Base-by-base conservation (phyloP, 2,113 vertebrate species). In the Cyprinodon variegatus region DNA sequence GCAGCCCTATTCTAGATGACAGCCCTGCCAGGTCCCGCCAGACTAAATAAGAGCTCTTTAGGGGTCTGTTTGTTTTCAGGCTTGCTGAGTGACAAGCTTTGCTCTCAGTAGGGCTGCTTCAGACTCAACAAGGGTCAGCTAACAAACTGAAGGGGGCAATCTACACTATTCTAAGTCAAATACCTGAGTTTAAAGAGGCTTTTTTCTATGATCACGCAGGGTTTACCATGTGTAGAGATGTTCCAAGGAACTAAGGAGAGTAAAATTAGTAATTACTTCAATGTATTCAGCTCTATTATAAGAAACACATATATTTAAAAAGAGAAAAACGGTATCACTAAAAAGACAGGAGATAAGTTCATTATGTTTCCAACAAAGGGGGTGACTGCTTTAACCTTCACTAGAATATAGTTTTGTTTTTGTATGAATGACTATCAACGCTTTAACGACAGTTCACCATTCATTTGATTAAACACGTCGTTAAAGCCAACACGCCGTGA, bases 101-200 rank as follows among this genome's bases (percentile, higher is more conserved):
- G 63, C 37, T 83, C 40, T 64, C 62, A 40, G 65, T 38, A 82
- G 72, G 74, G 78, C 67, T 80, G 76, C 76, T 85, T 76, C 70
- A 62, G 77, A 86, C 84, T 65, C 83, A 88, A 45, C 62, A 88
- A 83, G 91, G 93, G 81, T 93, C 83, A 90, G 65, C 62, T 87
- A 68, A 67, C 61, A 76, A 83, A 82, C 85, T 87, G 81, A 92
- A 91, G 88, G 90, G 87, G 76, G 2, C 15, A 88, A 87, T 87
- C 73, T 81, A 86, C 83, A 86, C 82, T 72, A 48, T 77, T 88
- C 78, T 83, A 73, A 89, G 39, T 78, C 78, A 75, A 82, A 85
- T 86, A 78, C 77, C 88, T 53, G 77, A 61, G 73, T 73, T 76
- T 77, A 68, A 67, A 83, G 48, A 45, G 43, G 29, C 29, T 76